A percentile compares a stretch with the other conserved stretches of the same genome.
Evolutionary conservation across 1,140 invertebrate species (phyloP).

Genomic region (Acromyrmex heyeri): DNA sequence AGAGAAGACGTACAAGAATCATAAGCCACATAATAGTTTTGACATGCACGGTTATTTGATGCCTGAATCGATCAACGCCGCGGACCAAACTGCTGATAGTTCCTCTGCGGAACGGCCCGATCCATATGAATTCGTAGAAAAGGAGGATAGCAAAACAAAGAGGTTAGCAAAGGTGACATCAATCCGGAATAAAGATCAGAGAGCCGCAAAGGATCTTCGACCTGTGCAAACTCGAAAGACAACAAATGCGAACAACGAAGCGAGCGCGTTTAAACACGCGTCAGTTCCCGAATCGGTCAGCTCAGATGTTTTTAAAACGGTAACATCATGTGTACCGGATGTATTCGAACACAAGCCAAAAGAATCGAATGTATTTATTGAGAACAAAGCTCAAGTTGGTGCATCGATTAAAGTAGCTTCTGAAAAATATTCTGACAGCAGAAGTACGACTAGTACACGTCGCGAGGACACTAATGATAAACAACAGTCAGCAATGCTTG

Average conservation of each 20-base stretch:
- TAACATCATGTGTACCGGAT: not conserved
- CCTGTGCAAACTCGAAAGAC: not conserved
- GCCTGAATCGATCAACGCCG: constrained; percentile 86
- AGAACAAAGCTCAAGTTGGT: not conserved
- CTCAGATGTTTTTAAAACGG: not conserved
- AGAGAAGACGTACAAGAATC: constrained; percentile 85
- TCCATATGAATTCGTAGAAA: constrained; percentile 76
- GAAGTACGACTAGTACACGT: not conserved
- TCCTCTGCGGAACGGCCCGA: constrained; percentile 41
- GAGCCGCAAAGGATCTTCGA: not conserved
- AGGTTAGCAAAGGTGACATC: not conserved
- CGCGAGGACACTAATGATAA: not conserved
- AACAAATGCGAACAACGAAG: not conserved
- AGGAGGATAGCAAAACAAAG: constrained; percentile 31
- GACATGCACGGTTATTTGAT: constrained; percentile 88
- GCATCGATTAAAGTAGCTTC: not conserved
- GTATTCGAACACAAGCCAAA: not conserved
- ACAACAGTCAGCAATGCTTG: not conserved
- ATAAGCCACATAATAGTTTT: constrained; percentile 90
- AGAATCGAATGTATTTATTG: not conserved
- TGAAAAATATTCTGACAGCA: not conserved
- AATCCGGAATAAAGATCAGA: constrained; percentile 26
- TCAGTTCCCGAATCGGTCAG: not conserved
- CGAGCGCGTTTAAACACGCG: not conserved
- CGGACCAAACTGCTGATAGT: constrained; percentile 84